Base-by-base conservation (phyloP, 2,797 vertebrate genomes). In the Hyperoplus immaculatus region DNA sequence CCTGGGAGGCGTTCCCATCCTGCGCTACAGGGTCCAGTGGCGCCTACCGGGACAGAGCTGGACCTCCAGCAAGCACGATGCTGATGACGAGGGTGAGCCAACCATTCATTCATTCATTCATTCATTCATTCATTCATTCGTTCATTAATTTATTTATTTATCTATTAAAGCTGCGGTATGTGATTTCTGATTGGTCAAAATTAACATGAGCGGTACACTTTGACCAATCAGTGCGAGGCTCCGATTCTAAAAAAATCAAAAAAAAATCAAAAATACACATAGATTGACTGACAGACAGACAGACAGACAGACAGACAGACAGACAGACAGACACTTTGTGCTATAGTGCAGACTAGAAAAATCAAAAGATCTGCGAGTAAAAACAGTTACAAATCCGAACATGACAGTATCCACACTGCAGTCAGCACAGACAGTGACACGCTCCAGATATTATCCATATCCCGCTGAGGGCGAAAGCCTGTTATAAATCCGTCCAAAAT, bases 21-120 rank as follows among this genome's bases (percentile, higher is more conserved):
- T 98, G 72, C 97, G 93, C 78, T 99, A 99, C 95, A 96, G 92
- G 85, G 97, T 97, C 0, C 95, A 97, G 50, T 99, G 98, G 98
- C 96, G 94, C 74, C 81, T 92, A 0, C 69, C 91, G 16, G 95
- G 95, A 0, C 95, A 96, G 77, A 92, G 92, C 0, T 99, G 98
- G 98, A 93, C 91, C 7, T 85, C 86, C 39, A 92, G 72, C 87
- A 93, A 97, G 87, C 97, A 96, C 7, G 93, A 95, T 3, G 95
- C 94, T 11, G 95, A 94, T 47, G 96, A 29, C 29, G 29, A 97
- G 71, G 96, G 98, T 99, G 92, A 94, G 96, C 46, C 2, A 18
- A 45, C n/a, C 29, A 3, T 54, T 42, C n/a, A 46, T 62, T 2
- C 41, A 15, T 21, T 21, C 29, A 29, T 29, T 29, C 29, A 3